Base-by-base conservation (phyloP, 1,140 invertebrate genomes). In the Solenopsis fugax region DNA sequence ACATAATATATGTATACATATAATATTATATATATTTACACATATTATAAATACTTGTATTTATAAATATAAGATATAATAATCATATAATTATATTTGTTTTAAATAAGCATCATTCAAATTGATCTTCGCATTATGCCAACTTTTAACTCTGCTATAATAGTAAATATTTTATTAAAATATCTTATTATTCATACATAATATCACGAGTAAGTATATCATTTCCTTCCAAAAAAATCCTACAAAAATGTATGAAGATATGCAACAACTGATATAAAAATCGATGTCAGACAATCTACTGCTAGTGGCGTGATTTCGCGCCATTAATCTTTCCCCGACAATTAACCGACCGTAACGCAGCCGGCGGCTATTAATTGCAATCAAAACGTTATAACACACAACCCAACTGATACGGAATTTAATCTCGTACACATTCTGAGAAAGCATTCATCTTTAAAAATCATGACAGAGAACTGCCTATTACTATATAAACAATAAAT, bases 291-390 rank as follows among this genome's bases (percentile, higher is more conserved):
- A 90, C 86, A 88, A 89, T 89, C 60, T 73, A 76, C 67, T 54
- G 29, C 62, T 81, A 85, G 69, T 93, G 87, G 92, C 92, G 93
- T 94, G 94, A 93, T 92, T 92, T 90, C 85, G 73, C 90, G 91
- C 92, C 92, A 92, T 94, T 94, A 93, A 90, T 94, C 93, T 94
- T 93, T 64, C 21, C 86, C 90, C 91, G 92, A 94, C 92, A 94
- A 94, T 94, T 94, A 94, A 94, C 91, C 90, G 91, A 91, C 89
- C 82, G 86, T 87, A 85, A 89, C 50, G 87, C 91, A 92, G 92
- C 92, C 90, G 84, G 85, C 87, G 89, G 93, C 93, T 94, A 94
- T 94, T 94, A 94, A 94, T 94, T 94, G 94, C 93, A 94, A 94
- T 94, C 94, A 94, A 69, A 69, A 93, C 91, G 92, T 91, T 94